Percentiles rank a stretch among this genome's conserved stretches.
These are phyloP conservation scores for Pomatorhinus ruficollis DNA, from an alignment of 2,113 vertebrate species.

Conservation along the genomic window DNA sequence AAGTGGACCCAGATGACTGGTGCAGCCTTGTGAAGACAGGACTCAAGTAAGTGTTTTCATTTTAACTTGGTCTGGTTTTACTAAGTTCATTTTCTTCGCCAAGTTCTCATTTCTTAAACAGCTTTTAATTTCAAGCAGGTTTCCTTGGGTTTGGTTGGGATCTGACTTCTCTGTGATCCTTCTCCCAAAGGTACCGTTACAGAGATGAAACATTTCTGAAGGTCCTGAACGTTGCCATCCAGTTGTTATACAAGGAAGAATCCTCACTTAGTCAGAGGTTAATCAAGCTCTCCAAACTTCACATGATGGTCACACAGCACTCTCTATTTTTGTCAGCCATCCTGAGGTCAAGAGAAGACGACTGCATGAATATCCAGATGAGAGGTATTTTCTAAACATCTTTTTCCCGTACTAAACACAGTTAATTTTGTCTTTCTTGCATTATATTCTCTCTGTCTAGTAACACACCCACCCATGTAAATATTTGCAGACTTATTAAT, in stretches of 20 bases:
- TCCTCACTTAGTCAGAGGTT: conserved; percentile 53
- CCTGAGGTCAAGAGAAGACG: conserved; percentile 73
- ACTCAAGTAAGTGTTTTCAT: conserved; percentile 77
- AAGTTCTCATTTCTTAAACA: neutral
- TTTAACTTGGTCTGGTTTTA: neutral
- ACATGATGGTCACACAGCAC: conserved; percentile 92
- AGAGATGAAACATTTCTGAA: conserved; percentile 79
- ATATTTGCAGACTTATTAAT: neutral
- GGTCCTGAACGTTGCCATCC: conserved; percentile 69
- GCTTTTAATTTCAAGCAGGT: neutral
- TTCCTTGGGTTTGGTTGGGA: neutral
- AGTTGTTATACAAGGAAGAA: conserved; percentile 73
- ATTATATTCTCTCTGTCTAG: neutral
- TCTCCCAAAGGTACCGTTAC: conserved; percentile 83
- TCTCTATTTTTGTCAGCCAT: conserved; percentile 90
- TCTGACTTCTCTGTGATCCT: neutral
- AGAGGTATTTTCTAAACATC: conserved; percentile 77
- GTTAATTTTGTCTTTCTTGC: neutral
- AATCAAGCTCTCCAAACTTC: conserved; percentile 75
- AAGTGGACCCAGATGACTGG: conserved; percentile 83
- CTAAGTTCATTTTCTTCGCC: neutral
- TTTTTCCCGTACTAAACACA: neutral
- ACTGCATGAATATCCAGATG: neutral
- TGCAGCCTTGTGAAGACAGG: conserved; percentile 86
- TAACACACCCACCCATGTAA: neutral